Evolutionary conservation across 1,140 invertebrate species (phyloP).

Genomic region (Magallana gigas): DNA sequence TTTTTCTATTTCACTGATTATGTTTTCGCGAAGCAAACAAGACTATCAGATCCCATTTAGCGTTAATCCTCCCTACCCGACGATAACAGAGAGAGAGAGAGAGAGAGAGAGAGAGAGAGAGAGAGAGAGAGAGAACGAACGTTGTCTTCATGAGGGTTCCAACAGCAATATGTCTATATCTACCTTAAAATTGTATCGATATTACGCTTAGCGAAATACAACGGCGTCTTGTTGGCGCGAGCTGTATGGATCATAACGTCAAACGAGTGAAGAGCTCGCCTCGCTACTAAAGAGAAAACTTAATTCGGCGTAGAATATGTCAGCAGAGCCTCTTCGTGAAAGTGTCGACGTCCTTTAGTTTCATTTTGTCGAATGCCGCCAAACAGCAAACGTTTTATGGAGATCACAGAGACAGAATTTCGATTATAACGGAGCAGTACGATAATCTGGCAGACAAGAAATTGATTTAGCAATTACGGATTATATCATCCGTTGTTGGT

Average conservation of each 20-base stretch:
- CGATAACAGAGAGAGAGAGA: no score
- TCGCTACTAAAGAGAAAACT: neutral
- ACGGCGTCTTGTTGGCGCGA: slow-evolving; percentile 11
- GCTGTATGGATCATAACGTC: neutral
- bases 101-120: no score
- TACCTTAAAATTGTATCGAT: slow-evolving; percentile 29
- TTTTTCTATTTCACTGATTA: slow-evolving; percentile 28
- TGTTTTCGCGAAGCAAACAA: slow-evolving; percentile 10
- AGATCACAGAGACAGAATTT: neutral
- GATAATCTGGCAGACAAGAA: slow-evolving; percentile 30
- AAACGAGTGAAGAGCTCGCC: neutral
- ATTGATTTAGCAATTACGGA: slow-evolving; percentile 36
- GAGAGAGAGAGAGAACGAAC: no score
- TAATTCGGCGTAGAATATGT: neutral
- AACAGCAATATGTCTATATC: neutral
- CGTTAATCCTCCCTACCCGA: neutral
- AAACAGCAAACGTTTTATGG: neutral
- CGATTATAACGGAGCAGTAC: neutral
- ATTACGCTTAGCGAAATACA: neutral
- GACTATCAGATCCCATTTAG: neutral
- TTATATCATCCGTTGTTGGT: slow-evolving; percentile 33
- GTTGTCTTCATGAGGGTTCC: no score
- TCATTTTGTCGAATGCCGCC: neutral
- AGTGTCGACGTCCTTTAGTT: neutral
- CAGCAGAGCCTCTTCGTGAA: neutral